A percentile compares a stretch with the other conserved stretches of the same genome.
Conservation (phyloP, 2,797 vertebrate species). For the Steatocranus sp. region DNA sequence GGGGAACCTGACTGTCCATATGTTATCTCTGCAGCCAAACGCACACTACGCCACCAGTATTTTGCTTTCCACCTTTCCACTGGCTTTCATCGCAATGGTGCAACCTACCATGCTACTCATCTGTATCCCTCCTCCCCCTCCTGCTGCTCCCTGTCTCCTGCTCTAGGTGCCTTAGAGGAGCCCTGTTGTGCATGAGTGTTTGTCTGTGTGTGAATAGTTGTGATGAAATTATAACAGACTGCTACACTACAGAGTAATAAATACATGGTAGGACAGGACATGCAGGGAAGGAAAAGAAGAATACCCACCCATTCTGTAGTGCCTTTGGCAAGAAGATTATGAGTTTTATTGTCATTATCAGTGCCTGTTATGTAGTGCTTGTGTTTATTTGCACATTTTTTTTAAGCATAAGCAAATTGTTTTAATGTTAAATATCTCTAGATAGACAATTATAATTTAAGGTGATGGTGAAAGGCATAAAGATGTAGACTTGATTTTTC, state of each 20-base stretch:
- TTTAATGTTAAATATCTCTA: neutral
- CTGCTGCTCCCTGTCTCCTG: slow-evolving; percentile 11
- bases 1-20: neutral
- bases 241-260: neutral
- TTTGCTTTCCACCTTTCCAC: neutral
- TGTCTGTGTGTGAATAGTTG: slow-evolving; percentile 42
- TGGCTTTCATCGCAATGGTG: slow-evolving; percentile 34
- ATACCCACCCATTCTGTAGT: neutral
- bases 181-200: slow-evolving; percentile 33
- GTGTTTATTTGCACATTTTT: neutral
- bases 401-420: neutral
- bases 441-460: slow-evolving; percentile 5
- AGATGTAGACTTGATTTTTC: neutral
- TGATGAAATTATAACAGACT: slow-evolving; percentile 30
- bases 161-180: slow-evolving; percentile 36
- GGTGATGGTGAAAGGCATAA: slow-evolving; percentile 5
- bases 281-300: neutral
- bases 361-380: neutral
- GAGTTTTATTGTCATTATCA: neutral
- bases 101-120: slow-evolving; percentile 67
- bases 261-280: neutral
- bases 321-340: neutral
- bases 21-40: neutral
- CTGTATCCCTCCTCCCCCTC: neutral
- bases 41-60: neutral